Evolutionary conservation across 53 echinoderm and acorn worm genomes (phyloP).

Genomic region (Holothuria scabra): DNA sequence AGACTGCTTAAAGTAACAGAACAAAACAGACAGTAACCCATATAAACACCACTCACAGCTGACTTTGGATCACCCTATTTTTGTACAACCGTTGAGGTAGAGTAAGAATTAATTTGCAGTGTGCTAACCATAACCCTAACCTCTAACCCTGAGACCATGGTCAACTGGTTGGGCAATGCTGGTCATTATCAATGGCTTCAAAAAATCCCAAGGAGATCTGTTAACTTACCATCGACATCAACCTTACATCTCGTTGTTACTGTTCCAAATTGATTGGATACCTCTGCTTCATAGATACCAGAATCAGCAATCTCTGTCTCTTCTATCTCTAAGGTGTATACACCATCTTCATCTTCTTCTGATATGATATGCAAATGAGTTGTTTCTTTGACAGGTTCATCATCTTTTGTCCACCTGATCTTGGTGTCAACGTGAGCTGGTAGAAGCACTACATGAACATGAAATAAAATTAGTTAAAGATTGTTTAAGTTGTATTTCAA

Average conservation of each 20-base stretch:
- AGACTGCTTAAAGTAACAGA: too few relatives aligned
- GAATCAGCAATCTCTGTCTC: conserved; percentile 75
- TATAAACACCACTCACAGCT: too few relatives aligned
- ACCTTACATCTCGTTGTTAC: conserved; percentile 80
- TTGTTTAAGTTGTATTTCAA: too few relatives aligned
- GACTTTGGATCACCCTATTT: too few relatives aligned
- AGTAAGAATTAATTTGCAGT: too few relatives aligned
- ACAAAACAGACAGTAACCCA: too few relatives aligned
- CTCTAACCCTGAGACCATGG: too few relatives aligned
- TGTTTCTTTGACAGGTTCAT: conserved; percentile 67
- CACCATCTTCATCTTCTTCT: conserved; percentile 68
- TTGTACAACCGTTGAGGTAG: too few relatives aligned
- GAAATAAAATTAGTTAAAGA: too few relatives aligned
- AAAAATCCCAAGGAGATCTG: not conserved
- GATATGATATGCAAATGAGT: conserved; percentile 79
- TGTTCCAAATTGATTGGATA: conserved; percentile 79
- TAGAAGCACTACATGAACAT: conserved; percentile 56
- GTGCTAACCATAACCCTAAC: too few relatives aligned
- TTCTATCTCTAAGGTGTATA: conserved; percentile 88
- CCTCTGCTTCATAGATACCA: conserved; percentile 80
- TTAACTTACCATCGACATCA: conserved; percentile 74
- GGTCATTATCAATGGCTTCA: too few relatives aligned
- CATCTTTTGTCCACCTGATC: conserved; percentile 84
- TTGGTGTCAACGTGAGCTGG: conserved; percentile 78
- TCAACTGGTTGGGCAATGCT: too few relatives aligned